phyloP scores from a whole-genome alignment of 2,797 vertebrate genomes.

The Percopsis omiscomaycus region DNA sequence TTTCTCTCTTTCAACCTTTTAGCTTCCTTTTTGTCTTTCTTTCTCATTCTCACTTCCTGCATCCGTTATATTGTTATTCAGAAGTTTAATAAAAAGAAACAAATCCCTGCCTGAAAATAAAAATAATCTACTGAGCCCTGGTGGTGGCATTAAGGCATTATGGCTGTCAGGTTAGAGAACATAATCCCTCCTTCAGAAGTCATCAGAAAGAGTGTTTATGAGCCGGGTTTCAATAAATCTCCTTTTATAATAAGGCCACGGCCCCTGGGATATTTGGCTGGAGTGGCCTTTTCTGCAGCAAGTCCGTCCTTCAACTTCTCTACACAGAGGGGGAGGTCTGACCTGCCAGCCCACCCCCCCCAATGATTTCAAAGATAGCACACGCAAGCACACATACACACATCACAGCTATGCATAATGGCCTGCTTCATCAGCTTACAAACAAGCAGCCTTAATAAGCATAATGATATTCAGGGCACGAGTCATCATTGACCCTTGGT shows the following conservation, averaged over 20 bases:
- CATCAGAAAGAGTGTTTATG: constrained; percentile 15
- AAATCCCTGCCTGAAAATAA: constrained; percentile 8
- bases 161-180: constrained; percentile 16
- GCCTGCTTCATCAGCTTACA: constrained; percentile 62
- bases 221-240: constrained; percentile 2
- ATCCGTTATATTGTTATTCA: background rate
- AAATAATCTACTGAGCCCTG: background rate
- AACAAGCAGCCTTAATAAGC: constrained; percentile 61
- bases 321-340: background rate
- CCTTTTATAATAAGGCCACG: background rate
- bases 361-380: background rate
- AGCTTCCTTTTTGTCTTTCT: background rate
- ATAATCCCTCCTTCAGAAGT: constrained; percentile 12
- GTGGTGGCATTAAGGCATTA: constrained; percentile 21
- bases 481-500: constrained; percentile 64
- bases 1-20: background rate
- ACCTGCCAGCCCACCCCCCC: no score
- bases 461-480: constrained; percentile 70
- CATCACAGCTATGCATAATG: constrained; percentile 53
- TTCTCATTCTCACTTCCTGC: constrained; percentile 22
- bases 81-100: constrained; percentile 2
- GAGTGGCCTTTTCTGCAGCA: constrained; percentile 15
- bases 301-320: constrained; percentile 16
- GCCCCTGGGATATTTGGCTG: constrained; percentile 5
- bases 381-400: constrained; percentile 2